phyloP scores from a whole-genome alignment of 2,113 vertebrate species.

The Forbesichthys papilliferus region DNA sequence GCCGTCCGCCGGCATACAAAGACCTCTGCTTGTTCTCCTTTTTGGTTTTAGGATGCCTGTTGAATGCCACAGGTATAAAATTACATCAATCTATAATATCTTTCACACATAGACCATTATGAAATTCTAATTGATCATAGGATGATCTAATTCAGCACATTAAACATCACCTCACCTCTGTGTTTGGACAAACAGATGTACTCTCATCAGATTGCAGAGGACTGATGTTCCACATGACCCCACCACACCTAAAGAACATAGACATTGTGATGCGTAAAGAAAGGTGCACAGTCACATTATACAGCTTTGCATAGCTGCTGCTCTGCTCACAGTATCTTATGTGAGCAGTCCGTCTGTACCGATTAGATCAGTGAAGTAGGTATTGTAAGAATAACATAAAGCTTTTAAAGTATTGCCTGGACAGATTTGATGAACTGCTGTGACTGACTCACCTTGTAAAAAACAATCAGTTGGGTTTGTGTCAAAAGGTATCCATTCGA shows the following conservation, averaged over 20 bases:
- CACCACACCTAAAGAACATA: slow-evolving; percentile 74
- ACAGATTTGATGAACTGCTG: no score
- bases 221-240: slow-evolving; percentile 82
- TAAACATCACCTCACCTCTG: slow-evolving; percentile 76
- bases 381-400: background rate
- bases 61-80: no score
- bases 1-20: background rate
- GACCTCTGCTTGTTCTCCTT: slow-evolving; percentile 19
- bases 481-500: slow-evolving; percentile 57
- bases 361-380: no score
- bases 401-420: background rate
- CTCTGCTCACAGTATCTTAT: no score
- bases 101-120: background rate
- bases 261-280: background rate
- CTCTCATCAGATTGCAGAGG: slow-evolving; percentile 80
- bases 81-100: background rate
- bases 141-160: background rate
- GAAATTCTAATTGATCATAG: background rate
- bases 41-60: slow-evolving; percentile 42
- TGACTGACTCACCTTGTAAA: slow-evolving; percentile 78
- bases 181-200: slow-evolving; percentile 79
- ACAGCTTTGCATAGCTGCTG: background rate
- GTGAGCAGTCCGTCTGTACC: background rate
- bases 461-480: slow-evolving; percentile 71
- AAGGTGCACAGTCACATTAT: background rate